A percentile compares a stretch with the other conserved stretches of the same genome.
Conservation (phyloP, 2,797 vertebrate genomes). For the Semaprochilodus insignis region DNA sequence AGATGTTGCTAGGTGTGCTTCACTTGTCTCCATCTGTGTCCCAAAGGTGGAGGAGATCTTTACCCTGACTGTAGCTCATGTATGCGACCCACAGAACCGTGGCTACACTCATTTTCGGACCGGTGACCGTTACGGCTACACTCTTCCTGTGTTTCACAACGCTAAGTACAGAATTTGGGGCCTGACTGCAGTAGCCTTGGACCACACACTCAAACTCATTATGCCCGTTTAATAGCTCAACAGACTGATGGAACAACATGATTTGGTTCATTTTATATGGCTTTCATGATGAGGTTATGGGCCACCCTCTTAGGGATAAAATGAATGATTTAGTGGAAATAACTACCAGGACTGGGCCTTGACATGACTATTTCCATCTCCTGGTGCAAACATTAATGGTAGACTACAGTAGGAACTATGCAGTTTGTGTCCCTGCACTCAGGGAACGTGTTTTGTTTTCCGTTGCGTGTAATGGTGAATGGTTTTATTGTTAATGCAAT, state of each 20-base stretch:
- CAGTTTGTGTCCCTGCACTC: neutral
- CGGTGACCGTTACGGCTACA: constrained; percentile 80
- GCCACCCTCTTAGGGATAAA: neutral
- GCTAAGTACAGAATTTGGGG: constrained; percentile 90
- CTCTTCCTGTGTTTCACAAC: constrained; percentile 87
- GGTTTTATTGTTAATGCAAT: too few species aligned
- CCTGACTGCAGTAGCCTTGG: constrained; percentile 85
- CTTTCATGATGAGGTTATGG: neutral
- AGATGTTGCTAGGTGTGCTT: constrained; percentile 21
- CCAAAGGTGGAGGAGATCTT: constrained; percentile 90
- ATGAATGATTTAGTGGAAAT: neutral
- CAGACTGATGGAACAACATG: neutral
- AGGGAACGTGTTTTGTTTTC: neutral
- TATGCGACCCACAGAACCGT: constrained; percentile 81
- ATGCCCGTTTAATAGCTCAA: constrained; percentile 57
- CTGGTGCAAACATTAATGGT: neutral
- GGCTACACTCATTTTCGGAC: constrained; percentile 90
- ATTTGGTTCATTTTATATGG: neutral
- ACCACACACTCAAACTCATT: constrained; percentile 81
- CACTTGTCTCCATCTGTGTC: constrained; percentile 11
- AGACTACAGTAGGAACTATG: neutral
- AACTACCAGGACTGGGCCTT: neutral
- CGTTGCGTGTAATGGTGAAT: neutral
- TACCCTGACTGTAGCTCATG: constrained; percentile 83
- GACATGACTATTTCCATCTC: neutral